Percentiles rank a stretch among this genome's conserved stretches.
Evolutionary conservation across 2,113 vertebrate genomes (phyloP).

Genomic region (Oostethus manadensis): DNA sequence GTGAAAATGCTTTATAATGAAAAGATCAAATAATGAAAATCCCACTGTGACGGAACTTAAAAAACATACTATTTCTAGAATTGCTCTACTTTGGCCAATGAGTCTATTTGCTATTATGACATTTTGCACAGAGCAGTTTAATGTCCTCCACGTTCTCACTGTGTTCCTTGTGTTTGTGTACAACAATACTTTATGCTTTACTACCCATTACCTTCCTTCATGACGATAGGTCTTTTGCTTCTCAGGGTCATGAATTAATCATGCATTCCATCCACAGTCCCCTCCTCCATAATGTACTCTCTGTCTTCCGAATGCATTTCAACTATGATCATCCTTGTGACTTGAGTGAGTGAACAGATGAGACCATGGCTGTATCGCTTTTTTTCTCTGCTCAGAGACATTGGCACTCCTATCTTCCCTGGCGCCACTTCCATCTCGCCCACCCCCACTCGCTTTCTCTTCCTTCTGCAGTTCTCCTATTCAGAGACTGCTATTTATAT

Average conservation of each 20-base stretch:
- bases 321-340: slow-evolving; percentile 49
- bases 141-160: slow-evolving; percentile 6
- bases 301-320: slow-evolving; percentile 44
- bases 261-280: slow-evolving; percentile 52
- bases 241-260: slow-evolving; percentile 62
- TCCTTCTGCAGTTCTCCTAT: slow-evolving; percentile 64
- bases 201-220: slow-evolving; percentile 25
- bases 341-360: slow-evolving; percentile 51
- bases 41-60: no score
- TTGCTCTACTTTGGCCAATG: no score
- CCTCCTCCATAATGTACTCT: slow-evolving; percentile 49
- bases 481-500: slow-evolving; percentile 73
- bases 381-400: slow-evolving; percentile 45
- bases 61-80: no score
- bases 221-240: slow-evolving; percentile 35
- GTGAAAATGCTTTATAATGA: no score
- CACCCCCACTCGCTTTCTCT: slow-evolving; percentile 26
- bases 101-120: no score
- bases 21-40: no score
- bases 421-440: slow-evolving; percentile 58
- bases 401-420: slow-evolving; percentile 61
- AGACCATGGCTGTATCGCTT: slow-evolving; percentile 43
- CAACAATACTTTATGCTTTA: slow-evolving; percentile 14
- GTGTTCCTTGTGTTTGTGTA: background rate
- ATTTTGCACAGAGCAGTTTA: background rate